Evolutionary conservation across 1,140 invertebrate species (phyloP).

Genomic region (Berghia stephanieae): DNA sequence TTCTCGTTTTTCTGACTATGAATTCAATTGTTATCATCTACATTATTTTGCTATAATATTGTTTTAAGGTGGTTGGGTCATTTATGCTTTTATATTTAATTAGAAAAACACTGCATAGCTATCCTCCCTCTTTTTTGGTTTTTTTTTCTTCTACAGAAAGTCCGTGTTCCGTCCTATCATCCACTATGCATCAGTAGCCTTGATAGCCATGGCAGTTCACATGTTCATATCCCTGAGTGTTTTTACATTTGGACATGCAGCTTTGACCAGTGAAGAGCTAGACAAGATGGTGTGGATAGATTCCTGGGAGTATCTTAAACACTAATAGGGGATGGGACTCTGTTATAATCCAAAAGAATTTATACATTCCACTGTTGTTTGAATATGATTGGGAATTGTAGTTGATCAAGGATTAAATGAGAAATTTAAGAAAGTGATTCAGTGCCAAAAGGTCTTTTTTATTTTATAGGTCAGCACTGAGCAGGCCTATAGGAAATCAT

Average conservation of each 20-base stretch:
- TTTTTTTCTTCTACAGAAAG: constrained; percentile 35
- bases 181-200: constrained; percentile 32
- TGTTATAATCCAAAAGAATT: too few species aligned
- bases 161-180: constrained; percentile 22
- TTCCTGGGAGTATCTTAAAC: constrained; percentile 50
- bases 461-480: too few species aligned
- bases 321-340: too few species aligned
- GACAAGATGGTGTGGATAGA: constrained; percentile 42
- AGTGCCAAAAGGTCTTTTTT: too few species aligned
- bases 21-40: not conserved
- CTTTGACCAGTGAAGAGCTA: constrained; percentile 38
- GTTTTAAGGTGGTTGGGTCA: not conserved
- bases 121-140: not conserved
- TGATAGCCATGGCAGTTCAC: constrained; percentile 35
- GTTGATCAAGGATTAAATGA: too few species aligned
- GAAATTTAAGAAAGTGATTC: too few species aligned
- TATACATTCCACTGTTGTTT: too few species aligned
- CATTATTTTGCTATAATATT: not conserved
- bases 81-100: not conserved
- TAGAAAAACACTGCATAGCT: not conserved
- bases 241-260: constrained; percentile 41
- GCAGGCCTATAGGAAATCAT: too few species aligned
- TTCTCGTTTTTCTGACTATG: not conserved
- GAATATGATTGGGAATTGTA: too few species aligned
- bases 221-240: constrained; percentile 42